Percentiles rank a stretch among this genome's conserved stretches.
phyloP scores from a whole-genome alignment of 2,113 vertebrate species.

The Pygoscelis antarcticus region DNA sequence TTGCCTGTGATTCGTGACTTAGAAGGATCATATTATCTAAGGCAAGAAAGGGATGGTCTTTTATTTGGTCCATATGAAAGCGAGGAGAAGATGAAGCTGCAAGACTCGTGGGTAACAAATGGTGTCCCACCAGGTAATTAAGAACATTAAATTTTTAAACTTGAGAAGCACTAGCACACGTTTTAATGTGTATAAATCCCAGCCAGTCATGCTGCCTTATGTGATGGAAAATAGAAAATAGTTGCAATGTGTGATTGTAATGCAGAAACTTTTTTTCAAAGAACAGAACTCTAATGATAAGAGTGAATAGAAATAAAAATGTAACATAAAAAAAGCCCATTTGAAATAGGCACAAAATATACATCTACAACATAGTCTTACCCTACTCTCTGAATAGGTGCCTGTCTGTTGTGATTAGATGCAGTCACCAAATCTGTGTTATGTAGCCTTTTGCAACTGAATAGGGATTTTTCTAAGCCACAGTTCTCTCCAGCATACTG shows the following conservation, averaged over 20 bases:
- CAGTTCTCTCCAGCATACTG: not conserved
- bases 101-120: slow-evolving; percentile 89
- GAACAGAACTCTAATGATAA: not conserved
- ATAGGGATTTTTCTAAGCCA: not conserved
- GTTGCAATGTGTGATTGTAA: not conserved
- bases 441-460: not conserved
- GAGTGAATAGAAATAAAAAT: not conserved
- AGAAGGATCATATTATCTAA: slow-evolving; percentile 92
- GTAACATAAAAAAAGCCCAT: not conserved
- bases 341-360: not conserved
- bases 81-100: slow-evolving; percentile 92
- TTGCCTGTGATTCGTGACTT: slow-evolving; percentile 92
- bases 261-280: not conserved
- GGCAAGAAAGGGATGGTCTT: slow-evolving; percentile 93
- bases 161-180: not conserved
- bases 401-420: not conserved
- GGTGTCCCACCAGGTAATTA: slow-evolving; percentile 90
- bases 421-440: not conserved
- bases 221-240: not conserved
- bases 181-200: not conserved
- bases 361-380: not conserved
- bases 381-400: not conserved
- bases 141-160: not conserved
- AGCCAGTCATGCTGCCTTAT: not conserved
- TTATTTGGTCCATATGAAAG: slow-evolving; percentile 94